Evolutionary conservation across 2,888 invertebrate genomes (phyloP).

Genomic region (Byasa hedistus): DNA sequence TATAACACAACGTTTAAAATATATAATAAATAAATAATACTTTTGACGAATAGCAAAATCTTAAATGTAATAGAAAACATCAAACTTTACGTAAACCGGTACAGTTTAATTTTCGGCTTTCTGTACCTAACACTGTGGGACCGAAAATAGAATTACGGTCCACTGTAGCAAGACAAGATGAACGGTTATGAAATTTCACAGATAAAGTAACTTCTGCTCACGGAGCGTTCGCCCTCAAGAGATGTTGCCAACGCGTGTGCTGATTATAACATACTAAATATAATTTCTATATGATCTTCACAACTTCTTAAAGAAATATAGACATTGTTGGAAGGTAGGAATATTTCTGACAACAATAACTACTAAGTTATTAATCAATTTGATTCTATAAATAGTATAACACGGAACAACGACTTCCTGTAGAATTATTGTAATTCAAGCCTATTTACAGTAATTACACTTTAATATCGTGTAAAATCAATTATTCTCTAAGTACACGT

Average conservation of each 20-base stretch:
- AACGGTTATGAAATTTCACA: conserved; percentile 26
- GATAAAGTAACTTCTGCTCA: conserved; percentile 22
- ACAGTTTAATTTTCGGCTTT: not conserved
- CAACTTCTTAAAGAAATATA: not conserved
- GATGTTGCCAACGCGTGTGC: conserved; percentile 19
- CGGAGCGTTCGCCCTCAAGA: conserved; percentile 15
- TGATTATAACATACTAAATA: conserved; percentile 1
- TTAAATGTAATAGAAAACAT: not conserved
- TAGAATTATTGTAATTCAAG: not conserved
- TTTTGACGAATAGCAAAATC: no score
- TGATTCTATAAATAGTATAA: no score
- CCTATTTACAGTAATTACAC: not conserved
- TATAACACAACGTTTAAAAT: no score
- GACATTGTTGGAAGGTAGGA: no score
- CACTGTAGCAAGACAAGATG: conserved; percentile 11
- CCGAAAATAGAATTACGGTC: conserved; percentile 13
- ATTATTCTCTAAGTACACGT: conserved; percentile 14
- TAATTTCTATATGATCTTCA: conserved; percentile 5
- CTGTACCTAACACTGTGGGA: not conserved
- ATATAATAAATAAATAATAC: no score
- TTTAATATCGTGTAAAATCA: conserved; percentile 3
- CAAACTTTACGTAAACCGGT: not conserved
- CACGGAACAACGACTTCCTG: not conserved
- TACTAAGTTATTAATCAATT: no score
- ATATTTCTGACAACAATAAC: no score